These are phyloP conservation scores for Gallinago stenura DNA, from an alignment of 2,797 vertebrate species.

Conservation along the genomic window DNA sequence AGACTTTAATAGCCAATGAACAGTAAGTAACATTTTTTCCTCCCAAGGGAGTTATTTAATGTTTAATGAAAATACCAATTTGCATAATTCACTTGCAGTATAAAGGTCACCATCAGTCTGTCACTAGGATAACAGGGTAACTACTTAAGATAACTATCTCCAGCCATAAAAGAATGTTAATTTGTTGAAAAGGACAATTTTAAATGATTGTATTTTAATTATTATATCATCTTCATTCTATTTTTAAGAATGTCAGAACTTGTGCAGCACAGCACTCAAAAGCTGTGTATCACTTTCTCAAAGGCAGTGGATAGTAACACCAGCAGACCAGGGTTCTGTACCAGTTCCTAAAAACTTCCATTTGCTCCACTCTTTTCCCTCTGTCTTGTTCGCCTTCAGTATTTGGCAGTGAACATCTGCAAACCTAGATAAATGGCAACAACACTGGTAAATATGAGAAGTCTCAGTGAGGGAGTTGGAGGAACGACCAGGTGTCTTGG, in stretches of 20 bases:
- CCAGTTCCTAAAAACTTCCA: background rate
- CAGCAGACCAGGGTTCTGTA: background rate
- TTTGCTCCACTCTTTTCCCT: background rate
- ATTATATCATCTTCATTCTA: constrained; percentile 14
- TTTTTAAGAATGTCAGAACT: constrained; percentile 27
- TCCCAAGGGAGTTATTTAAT: constrained; percentile 69
- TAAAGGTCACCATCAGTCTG: constrained; percentile 66
- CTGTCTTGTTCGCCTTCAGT: background rate
- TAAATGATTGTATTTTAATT: constrained; percentile 52
- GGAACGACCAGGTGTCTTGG: background rate
- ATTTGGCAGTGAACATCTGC: background rate
- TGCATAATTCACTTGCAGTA: constrained; percentile 59
- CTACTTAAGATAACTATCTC: constrained; percentile 60
- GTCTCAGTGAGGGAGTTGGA: background rate
- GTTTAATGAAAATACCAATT: constrained; percentile 75
- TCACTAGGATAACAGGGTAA: constrained; percentile 47
- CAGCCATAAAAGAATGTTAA: constrained; percentile 33
- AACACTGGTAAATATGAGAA: background rate
- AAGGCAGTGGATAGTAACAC: background rate
- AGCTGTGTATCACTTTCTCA: background rate
- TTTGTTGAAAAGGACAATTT: constrained; percentile 50
- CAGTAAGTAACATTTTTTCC: constrained; percentile 43
- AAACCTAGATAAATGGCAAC: background rate
- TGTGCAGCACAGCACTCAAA: background rate
- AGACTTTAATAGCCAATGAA: constrained; percentile 51